Conservation (phyloP, 2,113 vertebrate genomes). For the Hirundichthys speculiger region DNA sequence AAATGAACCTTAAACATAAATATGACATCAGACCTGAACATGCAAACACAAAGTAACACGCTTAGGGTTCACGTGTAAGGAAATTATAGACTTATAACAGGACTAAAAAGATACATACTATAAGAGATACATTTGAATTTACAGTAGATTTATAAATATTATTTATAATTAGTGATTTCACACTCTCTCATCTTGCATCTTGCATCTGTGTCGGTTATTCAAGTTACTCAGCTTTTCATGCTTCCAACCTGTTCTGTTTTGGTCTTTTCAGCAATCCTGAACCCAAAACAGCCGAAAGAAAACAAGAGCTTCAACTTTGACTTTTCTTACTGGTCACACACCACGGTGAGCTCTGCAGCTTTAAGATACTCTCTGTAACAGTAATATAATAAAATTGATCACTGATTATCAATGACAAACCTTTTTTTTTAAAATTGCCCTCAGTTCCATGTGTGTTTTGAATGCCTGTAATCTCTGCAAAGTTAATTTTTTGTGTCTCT, state of each 20-base stretch:
- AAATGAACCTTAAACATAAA: neutral
- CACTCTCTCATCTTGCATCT: too few relatives aligned
- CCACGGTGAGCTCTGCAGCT: conserved; percentile 85
- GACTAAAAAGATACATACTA: neutral
- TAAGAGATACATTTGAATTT: neutral
- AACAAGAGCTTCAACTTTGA: conserved; percentile 99
- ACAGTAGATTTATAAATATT: neutral
- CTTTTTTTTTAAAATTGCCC: neutral
- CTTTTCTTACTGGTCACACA: conserved; percentile 99
- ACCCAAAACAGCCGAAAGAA: conserved; percentile 98
- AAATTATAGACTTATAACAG: too few relatives aligned
- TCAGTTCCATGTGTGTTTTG: neutral
- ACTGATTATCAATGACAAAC: neutral
- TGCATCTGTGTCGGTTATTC: neutral
- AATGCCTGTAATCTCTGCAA: neutral
- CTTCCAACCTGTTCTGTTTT: conserved; percentile 3
- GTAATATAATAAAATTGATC: neutral
- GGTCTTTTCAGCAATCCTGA: conserved; percentile 88
- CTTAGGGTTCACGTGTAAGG: too few relatives aligned
- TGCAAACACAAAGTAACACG: too few relatives aligned
- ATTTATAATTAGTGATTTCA: too few relatives aligned
- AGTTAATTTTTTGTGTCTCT: neutral
- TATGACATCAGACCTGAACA: neutral
- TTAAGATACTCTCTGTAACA: neutral
- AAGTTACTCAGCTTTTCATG: neutral